phyloP scores from a whole-genome alignment of 1,140 invertebrate genomes.

The Drosophila tsacasi region DNA sequence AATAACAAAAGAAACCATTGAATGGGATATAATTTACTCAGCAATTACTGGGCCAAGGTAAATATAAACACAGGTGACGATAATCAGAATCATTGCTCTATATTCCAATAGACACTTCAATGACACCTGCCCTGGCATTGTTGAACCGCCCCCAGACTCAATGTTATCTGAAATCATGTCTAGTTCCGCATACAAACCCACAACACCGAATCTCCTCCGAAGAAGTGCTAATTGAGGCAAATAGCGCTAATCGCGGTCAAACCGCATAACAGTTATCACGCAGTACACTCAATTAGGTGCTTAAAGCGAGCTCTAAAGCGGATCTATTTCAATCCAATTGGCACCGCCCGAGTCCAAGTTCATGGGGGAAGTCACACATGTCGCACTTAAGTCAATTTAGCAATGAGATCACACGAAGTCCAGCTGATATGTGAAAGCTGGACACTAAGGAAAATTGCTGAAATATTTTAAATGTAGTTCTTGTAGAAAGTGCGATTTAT shows the following conservation, averaged over 20 bases:
- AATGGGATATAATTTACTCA: background rate
- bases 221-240: constrained; percentile 39
- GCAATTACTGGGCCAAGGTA: background rate
- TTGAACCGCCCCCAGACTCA: background rate
- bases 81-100: constrained; percentile 1
- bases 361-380: constrained; percentile 30
- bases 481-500: no score
- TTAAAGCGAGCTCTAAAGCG: constrained; percentile 32
- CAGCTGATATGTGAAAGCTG: background rate
- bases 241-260: constrained; percentile 32
- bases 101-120: background rate
- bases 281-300: constrained; percentile 36
- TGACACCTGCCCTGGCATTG: background rate
- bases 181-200: constrained; percentile 22
- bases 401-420: constrained; percentile 32
- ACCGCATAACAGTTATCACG: constrained; percentile 32
- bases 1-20: background rate
- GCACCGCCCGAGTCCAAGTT: constrained; percentile 23
- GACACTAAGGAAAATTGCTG: background rate
- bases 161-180: background rate
- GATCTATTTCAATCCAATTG: constrained; percentile 50
- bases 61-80: background rate
- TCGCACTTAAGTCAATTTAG: constrained; percentile 46
- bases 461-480: background rate
- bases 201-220: constrained; percentile 21